Conservation (phyloP, 2,797 vertebrate genomes). For the Neostethus bicornis region DNA sequence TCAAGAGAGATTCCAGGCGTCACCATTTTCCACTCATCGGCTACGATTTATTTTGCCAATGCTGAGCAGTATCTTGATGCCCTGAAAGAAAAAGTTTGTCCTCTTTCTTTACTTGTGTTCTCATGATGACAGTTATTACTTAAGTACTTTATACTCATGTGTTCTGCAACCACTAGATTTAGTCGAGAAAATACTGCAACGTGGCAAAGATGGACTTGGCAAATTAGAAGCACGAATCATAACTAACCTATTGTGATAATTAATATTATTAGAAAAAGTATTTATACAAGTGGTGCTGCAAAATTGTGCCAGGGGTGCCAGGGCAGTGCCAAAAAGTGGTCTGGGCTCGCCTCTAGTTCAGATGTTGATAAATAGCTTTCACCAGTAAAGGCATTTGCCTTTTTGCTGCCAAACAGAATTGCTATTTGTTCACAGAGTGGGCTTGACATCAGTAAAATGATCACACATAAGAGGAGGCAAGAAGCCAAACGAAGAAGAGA, state of each 20-base stretch:
- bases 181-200: neutral
- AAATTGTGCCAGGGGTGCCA: no score
- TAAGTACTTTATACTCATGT: constrained; percentile 5
- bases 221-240: no score
- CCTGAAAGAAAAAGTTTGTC: constrained; percentile 87
- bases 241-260: no score
- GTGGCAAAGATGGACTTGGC: no score
- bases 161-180: neutral
- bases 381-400: neutral
- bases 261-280: no score
- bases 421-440: constrained; percentile 84
- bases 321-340: no score
- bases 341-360: no score
- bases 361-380: neutral
- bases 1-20: constrained; percentile 89
- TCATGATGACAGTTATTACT: neutral
- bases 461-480: constrained; percentile 89
- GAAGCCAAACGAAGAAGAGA: constrained; percentile 84
- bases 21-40: constrained; percentile 92
- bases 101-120: neutral
- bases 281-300: no score
- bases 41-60: constrained; percentile 93
- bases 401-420: no score
- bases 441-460: constrained; percentile 87
- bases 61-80: constrained; percentile 91